Evolutionary conservation across 2,797 vertebrate genomes (phyloP), one percentile per base, ranked within the genome.

Genomic region (Synaphobranchus kaupii): DNA sequence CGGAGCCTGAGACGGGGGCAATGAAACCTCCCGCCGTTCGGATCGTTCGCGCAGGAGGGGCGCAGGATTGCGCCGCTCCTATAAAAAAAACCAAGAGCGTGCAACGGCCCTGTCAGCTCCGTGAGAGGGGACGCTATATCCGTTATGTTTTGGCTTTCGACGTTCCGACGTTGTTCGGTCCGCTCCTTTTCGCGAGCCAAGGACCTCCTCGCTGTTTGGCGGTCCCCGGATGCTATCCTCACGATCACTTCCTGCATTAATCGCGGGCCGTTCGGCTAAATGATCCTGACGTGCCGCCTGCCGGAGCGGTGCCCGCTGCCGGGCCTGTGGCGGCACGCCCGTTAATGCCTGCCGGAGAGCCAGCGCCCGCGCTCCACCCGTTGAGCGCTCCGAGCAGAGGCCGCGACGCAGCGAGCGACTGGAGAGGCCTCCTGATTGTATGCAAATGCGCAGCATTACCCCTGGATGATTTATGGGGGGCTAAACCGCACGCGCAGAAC

Each of bases 221-320:
- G 73, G 93, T 95, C 93, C 96, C 96, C 93, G 94, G 96, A 95
- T 95, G 95, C 92, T 95, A 95, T 95, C 97, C 96, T 96, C 94
- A 96, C 95, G 96, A 96, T 97, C 96, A 96, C 92, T 96, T 94
- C 95, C 94, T 96, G 96, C 97, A 97, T 98, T 97, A 98, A 97
- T 98, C 97, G 97, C 94, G 94, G 93, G 94, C 94, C 94, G 91
- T 92, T 89, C 86, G 92, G 93, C 95, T 98, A 98, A 98, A 96
- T 96, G 95, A 92, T 97, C 96, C 94, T 98, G 98, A 98, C 97
- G 97, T 95, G 94, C 90, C 20, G 94, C 88, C 89, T 93, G 93
- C 92, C 96, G 95, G 95, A 94, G 96, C 96, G 93, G 95, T 90
- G 92, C 92, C 89, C 91, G 93, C 94, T 95, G 86, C 93, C 90